phyloP scores from a whole-genome alignment of 1,140 invertebrate genomes.

The Pogonus chalceus region DNA sequence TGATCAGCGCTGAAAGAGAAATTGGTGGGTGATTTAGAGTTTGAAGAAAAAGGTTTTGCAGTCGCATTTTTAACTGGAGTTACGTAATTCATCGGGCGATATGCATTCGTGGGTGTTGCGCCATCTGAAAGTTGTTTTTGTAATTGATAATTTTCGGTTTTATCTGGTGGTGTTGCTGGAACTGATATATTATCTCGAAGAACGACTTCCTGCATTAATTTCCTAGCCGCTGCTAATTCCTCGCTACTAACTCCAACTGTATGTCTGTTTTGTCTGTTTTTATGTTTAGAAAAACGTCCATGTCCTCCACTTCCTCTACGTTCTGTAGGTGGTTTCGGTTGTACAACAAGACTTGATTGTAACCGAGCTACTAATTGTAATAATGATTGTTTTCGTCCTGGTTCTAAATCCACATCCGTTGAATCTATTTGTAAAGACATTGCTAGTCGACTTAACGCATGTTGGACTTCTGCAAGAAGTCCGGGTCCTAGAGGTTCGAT shows the following conservation, averaged over 20 bases:
- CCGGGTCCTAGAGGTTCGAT: slow-evolving; percentile 27
- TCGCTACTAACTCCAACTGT: slow-evolving; percentile 72
- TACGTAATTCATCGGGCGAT: slow-evolving; percentile 21
- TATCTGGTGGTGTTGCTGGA: slow-evolving; percentile 15
- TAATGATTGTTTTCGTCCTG: slow-evolving; percentile 50
- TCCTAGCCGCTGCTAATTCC: slow-evolving; percentile 63
- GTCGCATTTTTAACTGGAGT: slow-evolving; percentile 34
- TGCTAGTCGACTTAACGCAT: slow-evolving; percentile 60
- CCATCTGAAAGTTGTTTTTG: slow-evolving; percentile 30
- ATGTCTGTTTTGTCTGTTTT: slow-evolving; percentile 50
- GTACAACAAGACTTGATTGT: slow-evolving; percentile 48
- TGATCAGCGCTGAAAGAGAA: background rate
- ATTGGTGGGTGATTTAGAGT: slow-evolving; percentile 26
- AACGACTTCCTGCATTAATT: slow-evolving; percentile 56
- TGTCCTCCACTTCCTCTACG: slow-evolving; percentile 21
- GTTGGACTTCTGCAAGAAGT: slow-evolving; percentile 67
- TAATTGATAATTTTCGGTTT: slow-evolving; percentile 13
- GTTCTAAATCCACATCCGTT: slow-evolving; percentile 36
- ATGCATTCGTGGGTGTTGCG: slow-evolving; percentile 13
- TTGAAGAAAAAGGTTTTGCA: slow-evolving; percentile 35
- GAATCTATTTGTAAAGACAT: slow-evolving; percentile 52
- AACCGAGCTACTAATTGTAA: slow-evolving; percentile 64
- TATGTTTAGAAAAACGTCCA: slow-evolving; percentile 34
- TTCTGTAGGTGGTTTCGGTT: slow-evolving; percentile 19
- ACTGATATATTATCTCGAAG: slow-evolving; percentile 30